Evolutionary conservation across 2,113 vertebrate species (phyloP).

Genomic region (Aegotheles bennettii): DNA sequence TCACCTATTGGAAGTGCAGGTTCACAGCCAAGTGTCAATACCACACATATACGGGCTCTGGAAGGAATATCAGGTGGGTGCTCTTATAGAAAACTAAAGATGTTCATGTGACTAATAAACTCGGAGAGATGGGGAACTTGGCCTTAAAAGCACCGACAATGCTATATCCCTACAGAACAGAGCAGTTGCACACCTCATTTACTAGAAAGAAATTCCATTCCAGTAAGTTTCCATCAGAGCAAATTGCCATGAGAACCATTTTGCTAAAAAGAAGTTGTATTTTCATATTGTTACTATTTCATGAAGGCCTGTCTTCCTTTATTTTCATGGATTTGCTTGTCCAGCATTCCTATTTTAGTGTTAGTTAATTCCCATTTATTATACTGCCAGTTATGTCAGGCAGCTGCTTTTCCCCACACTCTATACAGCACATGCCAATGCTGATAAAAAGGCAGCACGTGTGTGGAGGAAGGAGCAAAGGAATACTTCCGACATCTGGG

Average conservation of each 20-base stretch:
- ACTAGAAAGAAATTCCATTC: background rate
- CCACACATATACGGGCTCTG: no score
- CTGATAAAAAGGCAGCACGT: background rate
- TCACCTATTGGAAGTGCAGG: no score
- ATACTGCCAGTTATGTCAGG: background rate
- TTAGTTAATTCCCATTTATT: background rate
- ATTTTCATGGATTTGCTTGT: background rate
- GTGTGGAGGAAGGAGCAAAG: background rate
- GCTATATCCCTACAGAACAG: background rate
- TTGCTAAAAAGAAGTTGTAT: background rate
- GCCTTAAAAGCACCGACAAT: background rate
- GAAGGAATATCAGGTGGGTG: background rate
- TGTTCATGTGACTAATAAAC: background rate
- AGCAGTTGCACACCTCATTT: background rate
- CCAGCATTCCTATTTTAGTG: background rate
- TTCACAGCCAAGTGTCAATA: no score
- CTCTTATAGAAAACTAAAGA: background rate
- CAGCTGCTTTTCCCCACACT: background rate
- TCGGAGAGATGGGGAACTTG: background rate
- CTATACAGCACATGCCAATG: background rate
- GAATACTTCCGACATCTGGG: background rate
- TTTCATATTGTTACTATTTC: background rate
- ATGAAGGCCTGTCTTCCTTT: background rate
- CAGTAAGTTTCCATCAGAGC: background rate
- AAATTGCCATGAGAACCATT: background rate